Conservation (phyloP, 2,113 vertebrate genomes). For the Glaucidium brasilianum region DNA sequence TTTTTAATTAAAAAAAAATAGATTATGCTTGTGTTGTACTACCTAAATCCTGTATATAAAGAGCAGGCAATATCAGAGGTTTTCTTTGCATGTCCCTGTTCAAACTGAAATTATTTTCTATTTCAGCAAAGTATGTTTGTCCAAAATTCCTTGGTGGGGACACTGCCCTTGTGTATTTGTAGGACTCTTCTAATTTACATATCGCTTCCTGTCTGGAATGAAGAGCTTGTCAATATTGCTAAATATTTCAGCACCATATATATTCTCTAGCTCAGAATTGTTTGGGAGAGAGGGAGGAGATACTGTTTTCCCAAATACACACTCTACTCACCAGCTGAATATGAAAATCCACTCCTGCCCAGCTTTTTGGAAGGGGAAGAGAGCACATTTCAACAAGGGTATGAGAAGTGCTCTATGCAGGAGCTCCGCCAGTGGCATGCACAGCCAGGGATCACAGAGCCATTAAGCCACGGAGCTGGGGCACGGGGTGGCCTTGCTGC, state of each 20-base stretch:
- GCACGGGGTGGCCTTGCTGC: background rate
- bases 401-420: background rate
- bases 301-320: background rate
- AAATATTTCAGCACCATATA: background rate
- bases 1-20: background rate
- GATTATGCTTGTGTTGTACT: background rate
- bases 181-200: background rate
- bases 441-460: background rate
- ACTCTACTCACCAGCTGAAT: background rate
- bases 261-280: background rate
- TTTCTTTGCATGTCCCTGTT: background rate
- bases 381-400: background rate
- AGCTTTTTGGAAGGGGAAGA: background rate
- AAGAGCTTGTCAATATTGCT: background rate
- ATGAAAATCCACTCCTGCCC: background rate
- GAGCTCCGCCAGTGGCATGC: accelerated
- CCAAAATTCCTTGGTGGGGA: conserved; percentile 24
- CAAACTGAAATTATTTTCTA: background rate
- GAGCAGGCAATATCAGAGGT: background rate
- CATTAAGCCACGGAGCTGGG: too few species aligned
- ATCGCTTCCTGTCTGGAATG: background rate
- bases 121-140: background rate
- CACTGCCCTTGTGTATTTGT: background rate
- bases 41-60: background rate
- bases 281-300: background rate